Evolutionary conservation across 2,888 invertebrate genomes (phyloP).

Genomic region (Phyto melanocephala): DNA sequence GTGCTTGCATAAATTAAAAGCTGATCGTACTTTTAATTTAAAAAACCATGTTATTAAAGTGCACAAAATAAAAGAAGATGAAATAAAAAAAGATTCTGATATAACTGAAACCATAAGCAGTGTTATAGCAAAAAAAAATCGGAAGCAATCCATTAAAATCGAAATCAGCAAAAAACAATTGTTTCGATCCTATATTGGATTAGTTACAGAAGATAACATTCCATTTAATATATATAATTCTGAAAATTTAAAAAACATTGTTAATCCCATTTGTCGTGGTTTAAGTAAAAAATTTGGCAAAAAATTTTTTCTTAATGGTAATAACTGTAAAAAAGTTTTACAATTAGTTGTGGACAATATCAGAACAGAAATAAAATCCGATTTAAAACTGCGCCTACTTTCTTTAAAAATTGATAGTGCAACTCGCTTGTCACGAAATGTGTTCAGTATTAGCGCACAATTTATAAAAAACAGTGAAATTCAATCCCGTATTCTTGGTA

Average conservation of each 20-base stretch:
- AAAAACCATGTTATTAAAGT: not conserved
- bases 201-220: conserved; percentile 18
- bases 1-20: not conserved
- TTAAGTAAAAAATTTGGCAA: conserved; percentile 2
- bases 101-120: not conserved
- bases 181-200: conserved; percentile 1
- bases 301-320: conserved; percentile 15
- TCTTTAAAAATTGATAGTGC: not conserved
- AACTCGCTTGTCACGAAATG: not conserved
- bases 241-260: conserved; percentile 30
- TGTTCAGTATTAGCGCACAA: conserved; percentile 1
- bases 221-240: conserved; percentile 39
- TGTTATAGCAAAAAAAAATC: not conserved
- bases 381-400: not conserved
- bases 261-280: conserved; percentile 24
- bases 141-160: not conserved
- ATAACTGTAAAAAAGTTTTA: conserved; percentile 25
- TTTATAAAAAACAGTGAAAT: conserved; percentile 10
- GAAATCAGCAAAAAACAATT: conserved; percentile 11
- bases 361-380: conserved; percentile 9
- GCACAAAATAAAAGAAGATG: not conserved
- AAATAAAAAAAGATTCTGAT: not conserved
- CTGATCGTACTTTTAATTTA: not conserved
- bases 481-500: not conserved
- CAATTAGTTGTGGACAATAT: not conserved